A percentile compares a stretch with the other conserved stretches of the same genome.
Evolutionary conservation across 1,140 invertebrate species (phyloP).

Genomic region (Bombyx mandarina): DNA sequence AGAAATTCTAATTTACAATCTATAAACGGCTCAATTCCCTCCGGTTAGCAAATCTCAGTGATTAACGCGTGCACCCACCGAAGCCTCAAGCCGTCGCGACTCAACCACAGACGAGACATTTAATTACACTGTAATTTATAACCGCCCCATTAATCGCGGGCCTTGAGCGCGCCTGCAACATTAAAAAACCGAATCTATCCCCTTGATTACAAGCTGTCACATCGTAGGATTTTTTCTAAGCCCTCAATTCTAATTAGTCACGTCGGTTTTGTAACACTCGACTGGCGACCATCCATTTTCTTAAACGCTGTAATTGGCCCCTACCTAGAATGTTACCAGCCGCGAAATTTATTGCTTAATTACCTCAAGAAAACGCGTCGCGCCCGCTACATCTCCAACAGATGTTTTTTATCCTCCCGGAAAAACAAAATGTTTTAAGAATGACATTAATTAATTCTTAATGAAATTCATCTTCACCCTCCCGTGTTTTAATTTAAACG

Average conservation of each 20-base stretch:
- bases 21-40: too few species aligned
- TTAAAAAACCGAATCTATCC: slow-evolving; percentile 56
- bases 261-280: slow-evolving; percentile 38
- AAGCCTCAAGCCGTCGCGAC: too few species aligned
- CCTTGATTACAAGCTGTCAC: slow-evolving; percentile 68
- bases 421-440: slow-evolving; percentile 70
- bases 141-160: slow-evolving; percentile 48
- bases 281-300: slow-evolving; percentile 60
- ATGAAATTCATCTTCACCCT: slow-evolving; percentile 71
- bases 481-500: slow-evolving; percentile 64
- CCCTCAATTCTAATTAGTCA: slow-evolving; percentile 61
- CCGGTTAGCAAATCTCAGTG: background rate
- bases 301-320: slow-evolving; percentile 64
- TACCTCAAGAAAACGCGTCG: slow-evolving; percentile 67
- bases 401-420: slow-evolving; percentile 67
- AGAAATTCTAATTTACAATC: too few species aligned
- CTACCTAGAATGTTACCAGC: slow-evolving; percentile 62
- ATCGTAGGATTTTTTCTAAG: slow-evolving; percentile 64
- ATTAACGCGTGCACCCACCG: background rate
- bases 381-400: slow-evolving; percentile 45
- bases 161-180: slow-evolving; percentile 29
- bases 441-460: slow-evolving; percentile 72
- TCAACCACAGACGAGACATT: slow-evolving; percentile 38
- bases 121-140: slow-evolving; percentile 63
- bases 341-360: slow-evolving; percentile 70